Percentiles rank a stretch among this genome's conserved stretches.
Conservation (phyloP, 2,888 invertebrate species). For the Noctua janthina region DNA sequence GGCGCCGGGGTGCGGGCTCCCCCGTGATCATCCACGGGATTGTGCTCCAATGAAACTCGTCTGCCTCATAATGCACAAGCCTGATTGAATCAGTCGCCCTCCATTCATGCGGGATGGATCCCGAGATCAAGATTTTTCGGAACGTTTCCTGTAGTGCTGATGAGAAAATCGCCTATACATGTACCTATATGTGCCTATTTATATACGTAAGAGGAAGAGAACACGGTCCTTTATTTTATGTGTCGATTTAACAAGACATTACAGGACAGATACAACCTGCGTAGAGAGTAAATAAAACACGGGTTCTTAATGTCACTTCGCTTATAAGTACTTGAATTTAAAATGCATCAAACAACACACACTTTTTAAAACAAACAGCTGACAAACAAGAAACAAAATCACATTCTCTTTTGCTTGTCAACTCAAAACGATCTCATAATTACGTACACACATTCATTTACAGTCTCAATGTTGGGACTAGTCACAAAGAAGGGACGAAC, state of each 20-base stretch:
- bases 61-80: conserved; percentile 80
- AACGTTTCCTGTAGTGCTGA: conserved; percentile 68
- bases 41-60: conserved; percentile 78
- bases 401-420: conserved; percentile 11
- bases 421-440: conserved; percentile 34
- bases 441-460: conserved; percentile 40
- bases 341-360: not conserved
- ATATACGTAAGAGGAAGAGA: not conserved
- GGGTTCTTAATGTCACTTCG: no score
- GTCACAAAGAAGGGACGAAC: conserved; percentile 20
- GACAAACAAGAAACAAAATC: conserved; percentile 14
- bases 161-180: conserved; percentile 61
- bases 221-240: not conserved
- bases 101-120: conserved; percentile 81
- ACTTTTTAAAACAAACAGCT: not conserved
- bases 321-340: not conserved
- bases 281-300: not conserved
- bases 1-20: conserved; percentile 56
- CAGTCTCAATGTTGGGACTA: conserved; percentile 15
- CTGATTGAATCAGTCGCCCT: conserved; percentile 83
- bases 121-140: conserved; percentile 74
- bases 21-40: conserved; percentile 78
- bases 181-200: conserved; percentile 2
- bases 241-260: not conserved
- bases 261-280: not conserved